Percentiles rank a stretch among this genome's conserved stretches.
These are phyloP conservation scores for Meiosimyza platycephala DNA, from an alignment of 2,888 invertebrate species.

Conservation along the genomic window DNA sequence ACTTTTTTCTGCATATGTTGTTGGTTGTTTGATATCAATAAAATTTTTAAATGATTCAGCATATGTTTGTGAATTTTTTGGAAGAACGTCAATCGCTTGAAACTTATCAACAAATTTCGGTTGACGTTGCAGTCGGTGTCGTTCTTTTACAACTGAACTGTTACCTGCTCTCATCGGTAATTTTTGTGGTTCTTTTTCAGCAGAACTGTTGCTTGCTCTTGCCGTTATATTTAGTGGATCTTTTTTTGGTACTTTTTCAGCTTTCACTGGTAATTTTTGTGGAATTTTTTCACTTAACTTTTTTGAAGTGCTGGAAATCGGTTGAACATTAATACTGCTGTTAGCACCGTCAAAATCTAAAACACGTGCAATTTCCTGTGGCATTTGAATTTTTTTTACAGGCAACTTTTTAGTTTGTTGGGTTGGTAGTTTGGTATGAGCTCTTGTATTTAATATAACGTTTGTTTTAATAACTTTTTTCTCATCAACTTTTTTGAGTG, in stretches of 20 bases:
- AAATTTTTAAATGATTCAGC: not conserved
- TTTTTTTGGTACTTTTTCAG: no score
- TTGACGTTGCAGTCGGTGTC: no score
- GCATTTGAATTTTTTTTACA: conserved; percentile 30
- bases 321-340: not conserved
- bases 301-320: not conserved
- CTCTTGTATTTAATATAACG: not conserved
- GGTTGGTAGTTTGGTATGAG: not conserved
- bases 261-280: not conserved
- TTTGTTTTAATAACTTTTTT: no score
- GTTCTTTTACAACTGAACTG: no score
- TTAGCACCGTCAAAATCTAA: conserved; percentile 40
- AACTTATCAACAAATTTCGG: not conserved
- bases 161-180: not conserved
- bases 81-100: no score
- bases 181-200: no score
- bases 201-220: not conserved
- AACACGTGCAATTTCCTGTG: conserved; percentile 43
- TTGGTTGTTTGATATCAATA: not conserved
- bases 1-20: no score
- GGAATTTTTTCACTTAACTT: not conserved
- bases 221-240: not conserved
- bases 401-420: not conserved
- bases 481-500: not conserved
- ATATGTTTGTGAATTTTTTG: conserved; percentile 1